phyloP scores from a whole-genome alignment of 2,888 invertebrate species.

The Morpho achilles region DNA sequence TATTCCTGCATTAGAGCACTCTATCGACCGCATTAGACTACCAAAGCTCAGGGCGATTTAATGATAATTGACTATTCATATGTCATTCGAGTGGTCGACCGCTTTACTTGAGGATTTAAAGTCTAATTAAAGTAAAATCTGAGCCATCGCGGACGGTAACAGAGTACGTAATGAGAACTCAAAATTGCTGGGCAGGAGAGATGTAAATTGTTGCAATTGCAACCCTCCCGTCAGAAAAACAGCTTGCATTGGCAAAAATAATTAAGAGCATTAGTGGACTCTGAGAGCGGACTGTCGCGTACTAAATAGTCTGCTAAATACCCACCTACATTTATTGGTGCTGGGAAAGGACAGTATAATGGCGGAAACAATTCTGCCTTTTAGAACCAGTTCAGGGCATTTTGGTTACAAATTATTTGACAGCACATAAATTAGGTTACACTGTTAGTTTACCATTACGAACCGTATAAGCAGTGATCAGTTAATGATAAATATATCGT shows the following conservation, averaged over 20 bases:
- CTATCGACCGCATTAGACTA: constrained; percentile 59
- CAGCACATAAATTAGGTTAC: constrained; percentile 29
- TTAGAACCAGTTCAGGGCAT: constrained; percentile 52
- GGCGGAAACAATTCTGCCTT: constrained; percentile 69
- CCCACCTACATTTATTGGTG: constrained; percentile 75
- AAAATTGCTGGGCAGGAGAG: constrained; percentile 38
- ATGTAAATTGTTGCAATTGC: constrained; percentile 76
- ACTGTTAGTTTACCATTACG: constrained; percentile 25
- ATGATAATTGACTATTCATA: constrained; percentile 78
- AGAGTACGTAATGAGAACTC: constrained; percentile 66
- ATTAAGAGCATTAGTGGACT: constrained; percentile 76
- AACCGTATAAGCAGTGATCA: too few relatives aligned
- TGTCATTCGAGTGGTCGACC: constrained; percentile 73
- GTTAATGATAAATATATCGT: too few relatives aligned
- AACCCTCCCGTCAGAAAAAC: constrained; percentile 73
- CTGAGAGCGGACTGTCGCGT: constrained; percentile 66
- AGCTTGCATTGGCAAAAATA: constrained; percentile 77
- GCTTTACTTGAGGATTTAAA: constrained; percentile 74
- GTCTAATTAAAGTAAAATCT: constrained; percentile 75
- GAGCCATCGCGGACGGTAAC: constrained; percentile 62
- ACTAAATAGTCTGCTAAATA: constrained; percentile 75
- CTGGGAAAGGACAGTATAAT: constrained; percentile 56
- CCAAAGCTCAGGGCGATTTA: constrained; percentile 74
- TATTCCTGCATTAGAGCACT: constrained; percentile 28
- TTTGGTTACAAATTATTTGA: constrained; percentile 49